A percentile compares a stretch with the other conserved stretches of the same genome.
These are phyloP conservation scores for Eupithecia abbreviata DNA, from an alignment of 2,888 invertebrate genomes.

Conservation along the genomic window DNA sequence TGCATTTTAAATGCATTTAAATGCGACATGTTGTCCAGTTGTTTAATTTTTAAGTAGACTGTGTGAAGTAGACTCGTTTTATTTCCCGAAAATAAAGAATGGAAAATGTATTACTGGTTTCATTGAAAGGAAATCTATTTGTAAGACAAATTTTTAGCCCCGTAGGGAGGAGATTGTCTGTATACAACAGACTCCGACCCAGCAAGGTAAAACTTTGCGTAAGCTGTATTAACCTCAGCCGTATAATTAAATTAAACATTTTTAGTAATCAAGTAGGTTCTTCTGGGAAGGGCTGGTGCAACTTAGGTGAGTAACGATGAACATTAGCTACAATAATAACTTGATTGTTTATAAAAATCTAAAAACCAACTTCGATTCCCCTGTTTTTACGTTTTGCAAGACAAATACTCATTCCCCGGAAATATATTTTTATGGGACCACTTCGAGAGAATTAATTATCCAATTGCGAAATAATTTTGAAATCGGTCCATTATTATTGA, in stretches of 20 bases:
- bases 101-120: slow-evolving; percentile 25
- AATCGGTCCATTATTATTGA: too few species aligned
- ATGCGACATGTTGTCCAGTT: slow-evolving; percentile 51
- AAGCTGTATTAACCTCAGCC: background rate
- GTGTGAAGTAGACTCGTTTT: slow-evolving; percentile 45
- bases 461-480: too few species aligned
- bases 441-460: too few species aligned
- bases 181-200: background rate
- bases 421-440: too few species aligned
- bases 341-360: too few species aligned
- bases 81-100: slow-evolving; percentile 39
- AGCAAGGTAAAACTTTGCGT: slow-evolving; percentile 1
- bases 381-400: too few species aligned
- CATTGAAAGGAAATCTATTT: slow-evolving; percentile 10
- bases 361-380: too few species aligned
- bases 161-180: background rate
- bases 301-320: background rate
- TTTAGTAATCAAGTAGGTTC: background rate
- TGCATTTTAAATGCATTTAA: slow-evolving; percentile 66
- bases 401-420: too few species aligned
- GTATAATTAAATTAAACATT: background rate
- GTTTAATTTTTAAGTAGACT: slow-evolving; percentile 50
- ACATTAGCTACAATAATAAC: background rate
- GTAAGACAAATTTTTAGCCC: background rate
- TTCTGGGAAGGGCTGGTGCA: background rate